Evolutionary conservation across 2,113 vertebrate species (phyloP).

Genomic region (Bagarius yarrelli): DNA sequence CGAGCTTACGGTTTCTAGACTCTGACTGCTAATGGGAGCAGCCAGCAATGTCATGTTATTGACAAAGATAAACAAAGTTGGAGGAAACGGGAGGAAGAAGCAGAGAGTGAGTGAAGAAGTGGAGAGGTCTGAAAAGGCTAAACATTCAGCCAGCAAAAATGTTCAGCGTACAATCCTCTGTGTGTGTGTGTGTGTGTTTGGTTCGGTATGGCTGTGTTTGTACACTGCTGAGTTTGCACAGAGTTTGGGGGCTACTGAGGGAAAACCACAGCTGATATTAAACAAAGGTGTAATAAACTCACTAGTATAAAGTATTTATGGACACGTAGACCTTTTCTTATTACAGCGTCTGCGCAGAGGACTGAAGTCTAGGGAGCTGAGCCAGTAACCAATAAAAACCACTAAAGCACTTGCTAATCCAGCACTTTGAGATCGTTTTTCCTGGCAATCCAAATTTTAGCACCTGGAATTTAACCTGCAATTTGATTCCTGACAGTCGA

Average conservation of each 20-base stretch:
- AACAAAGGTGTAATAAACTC: background rate
- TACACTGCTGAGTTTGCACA: background rate
- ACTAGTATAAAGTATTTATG: constrained; percentile 19
- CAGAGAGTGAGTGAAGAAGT: background rate
- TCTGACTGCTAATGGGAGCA: background rate
- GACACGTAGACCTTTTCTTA: constrained; percentile 1
- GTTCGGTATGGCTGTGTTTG: background rate
- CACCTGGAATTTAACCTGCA: background rate
- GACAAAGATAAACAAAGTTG: constrained; percentile 1
- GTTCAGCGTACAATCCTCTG: background rate
- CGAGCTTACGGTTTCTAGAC: background rate
- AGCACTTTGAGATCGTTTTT: background rate
- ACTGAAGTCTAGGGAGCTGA: background rate
- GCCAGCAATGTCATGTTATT: background rate
- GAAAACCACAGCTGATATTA: background rate
- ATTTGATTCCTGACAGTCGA: background rate
- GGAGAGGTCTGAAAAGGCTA: background rate
- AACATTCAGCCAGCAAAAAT: constrained; percentile 18
- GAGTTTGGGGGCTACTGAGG: background rate
- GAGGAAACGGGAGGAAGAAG: background rate
- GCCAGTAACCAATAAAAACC: constrained; percentile 16
- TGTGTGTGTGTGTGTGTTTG: background rate
- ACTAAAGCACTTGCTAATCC: background rate
- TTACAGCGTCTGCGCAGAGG: background rate
- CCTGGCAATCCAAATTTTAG: background rate